Base-by-base conservation (phyloP, 2,888 invertebrate genomes). In the Eustalomyia histrio region DNA sequence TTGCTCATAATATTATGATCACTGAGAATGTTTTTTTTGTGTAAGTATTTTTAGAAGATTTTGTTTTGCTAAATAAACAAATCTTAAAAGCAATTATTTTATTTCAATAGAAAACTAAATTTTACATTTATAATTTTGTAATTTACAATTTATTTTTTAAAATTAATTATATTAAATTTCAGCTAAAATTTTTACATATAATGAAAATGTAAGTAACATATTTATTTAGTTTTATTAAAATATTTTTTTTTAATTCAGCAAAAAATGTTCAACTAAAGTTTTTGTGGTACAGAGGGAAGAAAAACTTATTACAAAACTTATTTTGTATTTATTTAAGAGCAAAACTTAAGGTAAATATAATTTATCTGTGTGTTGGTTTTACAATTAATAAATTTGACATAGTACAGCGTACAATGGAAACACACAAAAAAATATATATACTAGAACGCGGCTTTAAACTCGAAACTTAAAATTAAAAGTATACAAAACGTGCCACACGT, bases 311-410 rank as follows among this genome's bases (percentile, higher is more conserved):
- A 8, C 10, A 16, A 47, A 47, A n/a, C 43, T 12, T 61, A 67
- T 57, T 33, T 16, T 4, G 5, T 68, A 67, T 73, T 79, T 79
- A 79, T 79, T 67, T 79, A 63, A 79, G 43, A 8, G 61, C 67
- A 73, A 79, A 78, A 79, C 78, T 79, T 73, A 73, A 73, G 67
- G 78, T 78, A 81, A 81, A 78, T 63, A 71, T 78, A 78, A 75
- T 78, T 81, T 78, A 61, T 81, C 64, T 74, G 69, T 78, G 65
- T 71, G 74, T 81, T 81, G 78, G 71, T 81, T 75, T 71, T 67
- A 74, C 81, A 81, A 81, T 81, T 81, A 81, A 81, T 81, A 81
- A 81, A 81, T 81, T 78, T 78, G 71, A 67, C 17, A 29, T 33
- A 39, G 58, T 35, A 24, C 29, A 53, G 73, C 57, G 68, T 76